Conservation (phyloP, 2,888 invertebrate species). For the Eumacrocentrus americanus region DNA sequence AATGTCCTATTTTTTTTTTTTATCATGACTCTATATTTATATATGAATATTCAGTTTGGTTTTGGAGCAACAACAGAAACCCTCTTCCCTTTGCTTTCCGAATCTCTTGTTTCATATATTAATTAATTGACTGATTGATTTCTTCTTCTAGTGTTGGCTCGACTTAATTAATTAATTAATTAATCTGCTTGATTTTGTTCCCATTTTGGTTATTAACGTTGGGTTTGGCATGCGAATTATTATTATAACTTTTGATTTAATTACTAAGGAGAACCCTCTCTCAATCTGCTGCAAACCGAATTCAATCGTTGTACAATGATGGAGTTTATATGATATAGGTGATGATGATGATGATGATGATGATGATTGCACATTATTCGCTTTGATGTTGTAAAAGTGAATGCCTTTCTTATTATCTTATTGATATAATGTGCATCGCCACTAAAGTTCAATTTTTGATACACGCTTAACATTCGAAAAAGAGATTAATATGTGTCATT, state of each 20-base stretch:
- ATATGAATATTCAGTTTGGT: conserved; percentile 3
- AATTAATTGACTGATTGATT: neutral
- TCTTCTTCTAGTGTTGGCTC: neutral
- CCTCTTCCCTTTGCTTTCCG: too few relatives aligned
- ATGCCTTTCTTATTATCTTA: conserved; percentile 19
- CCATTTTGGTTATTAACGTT: conserved; percentile 28
- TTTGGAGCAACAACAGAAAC: neutral
- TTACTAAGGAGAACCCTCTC: neutral
- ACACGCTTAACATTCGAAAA: conserved; percentile 1
- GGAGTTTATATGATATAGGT: neutral
- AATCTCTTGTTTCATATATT: neutral
- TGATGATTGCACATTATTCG: conserved; percentile 23
- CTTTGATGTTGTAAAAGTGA: conserved; percentile 25
- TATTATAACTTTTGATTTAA: too few relatives aligned
- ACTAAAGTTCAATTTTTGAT: neutral
- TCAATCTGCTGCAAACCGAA: conserved; percentile 25
- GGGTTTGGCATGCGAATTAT: conserved; percentile 27
- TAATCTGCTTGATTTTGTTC: neutral
- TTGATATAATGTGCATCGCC: neutral
- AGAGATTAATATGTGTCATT: too few relatives aligned
- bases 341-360: conserved; percentile 10
- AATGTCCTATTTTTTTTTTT: conserved; percentile 18
- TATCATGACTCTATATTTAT: neutral
- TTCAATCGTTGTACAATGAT: conserved; percentile 20
- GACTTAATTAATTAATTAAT: neutral